phyloP scores from a whole-genome alignment of 2,113 vertebrate genomes.

The Acrocephalus arundinaceus region DNA sequence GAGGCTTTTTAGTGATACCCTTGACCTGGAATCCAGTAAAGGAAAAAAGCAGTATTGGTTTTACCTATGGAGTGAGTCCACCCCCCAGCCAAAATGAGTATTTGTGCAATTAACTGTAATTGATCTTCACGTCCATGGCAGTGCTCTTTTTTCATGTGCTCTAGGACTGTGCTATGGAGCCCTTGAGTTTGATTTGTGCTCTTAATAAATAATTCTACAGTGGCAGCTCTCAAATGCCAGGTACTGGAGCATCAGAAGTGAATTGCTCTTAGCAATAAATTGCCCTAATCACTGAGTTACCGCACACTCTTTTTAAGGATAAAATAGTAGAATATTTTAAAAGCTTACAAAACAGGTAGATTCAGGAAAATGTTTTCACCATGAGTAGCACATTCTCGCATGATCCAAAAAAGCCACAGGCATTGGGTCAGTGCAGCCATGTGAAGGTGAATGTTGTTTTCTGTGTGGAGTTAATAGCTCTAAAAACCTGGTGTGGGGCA shows the following conservation, averaged over 20 bases:
- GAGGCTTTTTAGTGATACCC: conserved; percentile 25
- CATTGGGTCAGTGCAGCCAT: neutral
- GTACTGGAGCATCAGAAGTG: neutral
- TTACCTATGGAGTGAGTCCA: neutral
- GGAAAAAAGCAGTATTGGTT: neutral
- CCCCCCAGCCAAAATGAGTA: neutral
- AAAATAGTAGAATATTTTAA: neutral
- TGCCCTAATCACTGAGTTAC: neutral
- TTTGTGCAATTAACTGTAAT: neutral
- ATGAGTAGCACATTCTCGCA: neutral
- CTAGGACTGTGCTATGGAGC: neutral
- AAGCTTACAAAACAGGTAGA: neutral
- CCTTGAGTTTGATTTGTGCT: neutral
- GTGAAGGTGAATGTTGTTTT: neutral
- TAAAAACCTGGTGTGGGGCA: neutral
- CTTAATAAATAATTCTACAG: neutral
- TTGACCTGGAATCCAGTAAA: conserved; percentile 29
- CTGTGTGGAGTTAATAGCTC: neutral
- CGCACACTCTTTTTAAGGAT: neutral
- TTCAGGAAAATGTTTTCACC: neutral
- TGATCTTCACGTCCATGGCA: neutral
- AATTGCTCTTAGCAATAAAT: neutral
- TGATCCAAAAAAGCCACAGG: neutral
- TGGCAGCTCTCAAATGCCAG: neutral
- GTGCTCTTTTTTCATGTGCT: neutral